Percentiles rank a stretch among this genome's conserved stretches.
Evolutionary conservation across 2,113 vertebrate species (phyloP).

Genomic region (Epinephelus fuscoguttatus): DNA sequence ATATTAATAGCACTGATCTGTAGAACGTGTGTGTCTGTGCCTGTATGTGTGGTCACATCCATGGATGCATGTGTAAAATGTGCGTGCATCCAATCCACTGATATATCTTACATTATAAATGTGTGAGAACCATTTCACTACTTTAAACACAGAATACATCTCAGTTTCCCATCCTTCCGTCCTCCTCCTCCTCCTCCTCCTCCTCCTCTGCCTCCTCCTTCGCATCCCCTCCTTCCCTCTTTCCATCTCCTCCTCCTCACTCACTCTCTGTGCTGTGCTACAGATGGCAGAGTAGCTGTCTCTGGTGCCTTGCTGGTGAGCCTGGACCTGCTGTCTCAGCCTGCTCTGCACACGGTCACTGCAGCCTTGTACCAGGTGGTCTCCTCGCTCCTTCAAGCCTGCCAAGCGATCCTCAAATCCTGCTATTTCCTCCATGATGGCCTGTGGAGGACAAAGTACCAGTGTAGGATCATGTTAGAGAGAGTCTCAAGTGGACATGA

Average conservation of each 20-base stretch:
- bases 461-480: slow-evolving; percentile 23
- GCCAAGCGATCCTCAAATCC: slow-evolving; percentile 94
- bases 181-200: slow-evolving; percentile 4
- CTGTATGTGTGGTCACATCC: slow-evolving; percentile 12
- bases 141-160: slow-evolving; percentile 25
- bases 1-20: slow-evolving; percentile 54
- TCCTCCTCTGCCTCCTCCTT: slow-evolving; percentile 73
- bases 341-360: slow-evolving; percentile 91
- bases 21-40: slow-evolving; percentile 23
- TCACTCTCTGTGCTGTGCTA: slow-evolving; percentile 96
- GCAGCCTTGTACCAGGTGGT: slow-evolving; percentile 89
- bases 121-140: slow-evolving; percentile 5
- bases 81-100: slow-evolving; percentile 3
- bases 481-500: slow-evolving; percentile 24
- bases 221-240: slow-evolving; percentile 69
- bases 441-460: slow-evolving; percentile 82
- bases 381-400: slow-evolving; percentile 88
- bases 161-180: slow-evolving; percentile 20
- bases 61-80: slow-evolving; percentile 8
- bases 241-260: slow-evolving; percentile 66
- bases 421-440: slow-evolving; percentile 98
- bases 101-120: slow-evolving; percentile 5
- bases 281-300: slow-evolving; percentile 98
- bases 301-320: slow-evolving; percentile 92
- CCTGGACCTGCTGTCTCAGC: slow-evolving; percentile 91